phyloP scores from a whole-genome alignment of 1,140 invertebrate species.

The Steinernema feltiae region DNA sequence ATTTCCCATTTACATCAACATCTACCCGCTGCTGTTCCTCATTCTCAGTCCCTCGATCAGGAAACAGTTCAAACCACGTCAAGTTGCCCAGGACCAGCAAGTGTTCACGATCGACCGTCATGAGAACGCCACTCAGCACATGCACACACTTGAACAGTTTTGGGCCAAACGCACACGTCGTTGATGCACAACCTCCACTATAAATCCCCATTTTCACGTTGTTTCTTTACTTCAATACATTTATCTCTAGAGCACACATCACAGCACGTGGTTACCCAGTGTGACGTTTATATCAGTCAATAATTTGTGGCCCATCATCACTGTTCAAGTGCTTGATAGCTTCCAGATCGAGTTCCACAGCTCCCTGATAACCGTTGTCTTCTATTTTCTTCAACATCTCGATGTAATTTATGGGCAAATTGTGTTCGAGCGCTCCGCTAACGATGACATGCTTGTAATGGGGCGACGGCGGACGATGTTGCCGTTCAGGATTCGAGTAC shows the following conservation, averaged over 20 bases:
- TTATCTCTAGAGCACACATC: no score
- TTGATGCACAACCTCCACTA: background rate
- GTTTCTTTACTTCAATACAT: no score
- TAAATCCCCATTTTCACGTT: background rate
- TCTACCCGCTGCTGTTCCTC: background rate
- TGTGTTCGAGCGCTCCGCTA: conserved; percentile 44
- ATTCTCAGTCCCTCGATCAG: background rate
- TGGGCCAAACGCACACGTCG: background rate
- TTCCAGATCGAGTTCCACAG: conserved; percentile 14
- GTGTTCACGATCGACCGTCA: background rate
- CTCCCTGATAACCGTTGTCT: conserved; percentile 44
- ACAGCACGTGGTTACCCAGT: no score
- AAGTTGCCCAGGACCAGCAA: background rate
- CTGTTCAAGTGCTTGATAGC: background rate
- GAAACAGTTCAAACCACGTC: background rate
- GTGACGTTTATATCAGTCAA: no score
- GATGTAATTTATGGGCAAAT: conserved; percentile 40
- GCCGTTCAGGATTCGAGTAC: conserved; percentile 37
- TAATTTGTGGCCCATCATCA: no score
- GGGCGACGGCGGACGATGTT: conserved; percentile 35
- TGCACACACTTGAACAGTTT: background rate
- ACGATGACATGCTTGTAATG: conserved; percentile 52
- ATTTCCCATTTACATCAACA: background rate
- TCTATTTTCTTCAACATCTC: conserved; percentile 31
- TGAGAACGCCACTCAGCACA: background rate